Base-by-base conservation (phyloP, 2,113 vertebrate species). In the Gopherus evgoodei region DNA sequence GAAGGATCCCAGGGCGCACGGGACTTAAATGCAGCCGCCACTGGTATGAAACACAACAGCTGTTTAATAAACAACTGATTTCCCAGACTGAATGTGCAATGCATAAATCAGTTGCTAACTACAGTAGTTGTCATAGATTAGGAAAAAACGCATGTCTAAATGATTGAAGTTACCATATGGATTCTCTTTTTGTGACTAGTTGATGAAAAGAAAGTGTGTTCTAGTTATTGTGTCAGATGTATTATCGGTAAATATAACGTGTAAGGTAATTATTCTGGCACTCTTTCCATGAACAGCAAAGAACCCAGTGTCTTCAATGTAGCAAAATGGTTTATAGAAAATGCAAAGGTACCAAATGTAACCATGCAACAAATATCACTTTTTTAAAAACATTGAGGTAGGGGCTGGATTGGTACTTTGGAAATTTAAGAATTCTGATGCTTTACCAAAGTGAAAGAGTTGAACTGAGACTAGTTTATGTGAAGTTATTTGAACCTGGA, bases 1-100 rank as follows among this genome's bases (percentile, higher is more conserved):
- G 76, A 52, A 65, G 29, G 56, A 16, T 25, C 13, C 21, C 22
- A 11, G 38, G 49, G 16, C 35, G 29, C 11, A 56, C 6, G 35
- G 6, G n/a, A 11, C 0, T 89, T 44, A 75, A 86, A 84, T 16
- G 25, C n/a, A 38, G 2, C 35, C 44, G 10, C 50, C 3, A 0
- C 86, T 19, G 35, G 19, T 19, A 72, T 93, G 72, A 83, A 97
- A 80, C 54, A 42, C 38, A 92, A 38, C 53, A 35, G 17, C 1
- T 53, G 27, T 50, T 89, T 9, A 5, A 54, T 9, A 35, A 92
- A 62, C 27, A 59, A 10, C 31, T 21, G 13, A 31, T 89, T 86
- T 53, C 53, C 6, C 9, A 1, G 0, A 1, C 21, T 81, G 3
- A 54, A 84, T 1, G 0, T 80, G 53, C 0, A 1, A 53, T 29